Evolutionary conservation across 2,888 invertebrate species (phyloP).

Genomic region (Erynnis tages): DNA sequence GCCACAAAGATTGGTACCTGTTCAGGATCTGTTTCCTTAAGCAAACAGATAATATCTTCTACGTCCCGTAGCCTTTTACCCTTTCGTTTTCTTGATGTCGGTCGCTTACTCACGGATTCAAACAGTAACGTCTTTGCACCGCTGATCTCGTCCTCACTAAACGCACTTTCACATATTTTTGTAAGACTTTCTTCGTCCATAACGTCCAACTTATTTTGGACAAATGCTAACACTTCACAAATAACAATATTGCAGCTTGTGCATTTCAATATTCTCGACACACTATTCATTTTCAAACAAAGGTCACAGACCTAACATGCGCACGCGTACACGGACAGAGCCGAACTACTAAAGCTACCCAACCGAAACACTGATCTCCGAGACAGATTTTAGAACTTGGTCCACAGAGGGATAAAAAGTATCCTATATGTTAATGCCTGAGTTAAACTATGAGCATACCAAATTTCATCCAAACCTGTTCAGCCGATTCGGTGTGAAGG

Average conservation of each 20-base stretch:
- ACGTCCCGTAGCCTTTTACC: conserved; percentile 20
- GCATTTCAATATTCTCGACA: conserved; percentile 21
- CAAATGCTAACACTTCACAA: conserved; percentile 28
- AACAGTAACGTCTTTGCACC: conserved; percentile 19
- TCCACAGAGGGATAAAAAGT: too few relatives aligned
- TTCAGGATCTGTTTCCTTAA: conserved; percentile 29
- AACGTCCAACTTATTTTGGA: conserved; percentile 16
- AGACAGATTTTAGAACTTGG: too few relatives aligned
- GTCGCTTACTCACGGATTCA: conserved; percentile 13
- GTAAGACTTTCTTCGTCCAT: conserved; percentile 23
- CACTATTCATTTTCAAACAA: conserved; percentile 2
- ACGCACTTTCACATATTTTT: conserved; percentile 24
- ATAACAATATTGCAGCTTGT: conserved; percentile 29
- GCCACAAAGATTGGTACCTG: conserved; percentile 30
- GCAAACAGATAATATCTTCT: conserved; percentile 27
- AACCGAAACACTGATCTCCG: too few relatives aligned
- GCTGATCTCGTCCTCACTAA: conserved; percentile 13
- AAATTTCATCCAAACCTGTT: too few relatives aligned
- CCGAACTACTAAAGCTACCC: neutral
- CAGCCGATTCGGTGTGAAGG: too few relatives aligned
- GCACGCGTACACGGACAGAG: conserved; percentile 3
- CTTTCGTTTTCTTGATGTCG: conserved; percentile 11
- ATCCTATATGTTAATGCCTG: too few relatives aligned
- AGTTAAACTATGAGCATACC: too few relatives aligned
- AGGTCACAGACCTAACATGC: conserved; percentile 1